These are phyloP conservation scores for Chaunax sp. DNA, from an alignment of 2,797 vertebrate genomes.

Conservation along the genomic window DNA sequence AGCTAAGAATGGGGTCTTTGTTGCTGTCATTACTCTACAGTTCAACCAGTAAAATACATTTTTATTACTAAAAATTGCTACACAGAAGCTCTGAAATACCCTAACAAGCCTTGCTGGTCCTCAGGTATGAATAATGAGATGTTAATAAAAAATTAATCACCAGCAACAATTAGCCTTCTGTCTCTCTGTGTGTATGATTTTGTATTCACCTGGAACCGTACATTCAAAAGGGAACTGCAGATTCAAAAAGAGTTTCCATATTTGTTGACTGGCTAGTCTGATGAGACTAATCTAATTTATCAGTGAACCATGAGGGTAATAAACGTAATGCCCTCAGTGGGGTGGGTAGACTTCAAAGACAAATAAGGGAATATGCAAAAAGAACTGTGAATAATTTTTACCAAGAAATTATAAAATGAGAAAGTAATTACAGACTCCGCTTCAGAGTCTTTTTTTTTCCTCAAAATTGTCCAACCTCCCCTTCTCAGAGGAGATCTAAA, in stretches of 20 bases:
- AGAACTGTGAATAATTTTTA: slow-evolving; percentile 53
- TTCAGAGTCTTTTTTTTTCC: slow-evolving; percentile 35
- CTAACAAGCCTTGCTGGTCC: too few species aligned
- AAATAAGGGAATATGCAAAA: slow-evolving; percentile 52
- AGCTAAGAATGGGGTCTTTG: slow-evolving; percentile 1
- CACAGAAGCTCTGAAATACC: neutral
- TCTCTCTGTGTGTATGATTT: slow-evolving; percentile 26
- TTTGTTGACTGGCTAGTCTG: slow-evolving; percentile 50
- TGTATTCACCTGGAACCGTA: slow-evolving; percentile 46
- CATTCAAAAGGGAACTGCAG: slow-evolving; percentile 58
- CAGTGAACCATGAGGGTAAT: slow-evolving; percentile 68
- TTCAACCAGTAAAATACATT: slow-evolving; percentile 25
- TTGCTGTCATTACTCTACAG: neutral
- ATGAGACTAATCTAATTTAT: slow-evolving; percentile 66
- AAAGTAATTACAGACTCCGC: slow-evolving; percentile 39
- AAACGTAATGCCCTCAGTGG: slow-evolving; percentile 61
- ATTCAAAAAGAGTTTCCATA: slow-evolving; percentile 63
- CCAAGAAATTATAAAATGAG: slow-evolving; percentile 40
- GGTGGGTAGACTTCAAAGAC: slow-evolving; percentile 64
- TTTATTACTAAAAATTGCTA: neutral
- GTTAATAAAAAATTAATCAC: slow-evolving; percentile 43
- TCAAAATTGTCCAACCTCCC: slow-evolving; percentile 32
- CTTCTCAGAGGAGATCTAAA: slow-evolving; percentile 39
- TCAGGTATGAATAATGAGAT: slow-evolving; percentile 5
- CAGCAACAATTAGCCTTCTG: slow-evolving; percentile 42